Evolutionary conservation across 2,888 invertebrate species (phyloP).

Genomic region (Oscheius sp.): DNA sequence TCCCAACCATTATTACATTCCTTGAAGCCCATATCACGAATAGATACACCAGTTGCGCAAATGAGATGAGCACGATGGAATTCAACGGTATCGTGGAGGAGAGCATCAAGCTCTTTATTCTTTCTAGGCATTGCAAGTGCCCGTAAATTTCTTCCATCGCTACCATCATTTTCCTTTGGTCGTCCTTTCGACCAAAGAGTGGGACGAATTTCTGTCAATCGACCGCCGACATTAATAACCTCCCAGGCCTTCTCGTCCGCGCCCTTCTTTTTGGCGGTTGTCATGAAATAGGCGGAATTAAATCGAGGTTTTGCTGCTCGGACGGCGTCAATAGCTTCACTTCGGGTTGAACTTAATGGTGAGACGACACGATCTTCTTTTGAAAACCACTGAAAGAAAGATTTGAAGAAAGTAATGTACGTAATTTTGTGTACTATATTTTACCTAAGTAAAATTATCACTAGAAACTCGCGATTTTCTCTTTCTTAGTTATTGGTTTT

Average conservation of each 20-base stretch:
- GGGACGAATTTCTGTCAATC: not conserved
- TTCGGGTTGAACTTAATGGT: not conserved
- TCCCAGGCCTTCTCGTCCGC: not conserved
- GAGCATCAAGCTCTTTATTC: not conserved
- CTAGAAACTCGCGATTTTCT: too few relatives aligned
- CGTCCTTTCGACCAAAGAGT: not conserved
- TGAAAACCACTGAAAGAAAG: not conserved
- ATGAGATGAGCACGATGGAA: not conserved
- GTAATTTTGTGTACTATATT: too few relatives aligned
- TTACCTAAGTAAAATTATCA: too few relatives aligned
- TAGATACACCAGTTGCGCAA: not conserved
- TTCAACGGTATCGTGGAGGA: not conserved
- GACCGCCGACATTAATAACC: not conserved
- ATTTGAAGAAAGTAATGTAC: too few relatives aligned
- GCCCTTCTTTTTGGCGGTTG: not conserved
- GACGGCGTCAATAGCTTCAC: not conserved
- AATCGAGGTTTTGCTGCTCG: not conserved
- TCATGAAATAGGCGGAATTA: not conserved
- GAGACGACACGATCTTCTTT: not conserved
- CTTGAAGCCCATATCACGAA: not conserved
- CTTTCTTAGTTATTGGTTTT: too few relatives aligned
- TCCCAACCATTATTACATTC: not conserved
- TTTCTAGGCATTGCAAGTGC: not conserved
- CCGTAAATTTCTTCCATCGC: not conserved
- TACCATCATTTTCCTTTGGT: not conserved